Evolutionary conservation across 2,797 vertebrate genomes (phyloP).

Genomic region (Rhinichthys osculus): DNA sequence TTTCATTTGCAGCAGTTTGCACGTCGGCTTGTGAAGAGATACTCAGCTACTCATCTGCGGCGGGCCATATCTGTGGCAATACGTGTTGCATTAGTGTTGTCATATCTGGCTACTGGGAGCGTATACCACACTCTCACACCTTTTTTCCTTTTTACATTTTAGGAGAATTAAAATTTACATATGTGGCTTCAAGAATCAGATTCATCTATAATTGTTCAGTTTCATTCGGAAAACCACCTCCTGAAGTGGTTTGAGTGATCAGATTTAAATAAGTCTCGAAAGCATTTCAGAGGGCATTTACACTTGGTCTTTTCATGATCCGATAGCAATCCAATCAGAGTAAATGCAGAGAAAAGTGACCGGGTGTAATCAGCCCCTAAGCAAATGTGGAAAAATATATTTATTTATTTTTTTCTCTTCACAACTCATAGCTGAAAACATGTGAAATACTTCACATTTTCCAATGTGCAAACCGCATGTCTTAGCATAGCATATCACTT

Average conservation of each 20-base stretch:
- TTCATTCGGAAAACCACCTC: not conserved
- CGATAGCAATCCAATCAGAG: not conserved
- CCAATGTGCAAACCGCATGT: not conserved
- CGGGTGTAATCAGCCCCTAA: not conserved
- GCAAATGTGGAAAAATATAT: not conserved
- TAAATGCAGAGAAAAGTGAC: not conserved
- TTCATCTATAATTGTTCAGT: not conserved
- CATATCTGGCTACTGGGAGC: no score
- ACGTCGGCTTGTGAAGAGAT: no score
- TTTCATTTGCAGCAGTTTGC: no score
- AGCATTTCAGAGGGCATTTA: not conserved
- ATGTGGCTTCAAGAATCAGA: not conserved
- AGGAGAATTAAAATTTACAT: no score
- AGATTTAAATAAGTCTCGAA: not conserved
- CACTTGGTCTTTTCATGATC: not conserved
- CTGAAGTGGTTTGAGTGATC: not conserved
- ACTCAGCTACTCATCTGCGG: no score
- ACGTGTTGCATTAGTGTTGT: no score
- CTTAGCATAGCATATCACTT: conserved; percentile 13
- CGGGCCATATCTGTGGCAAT: no score
- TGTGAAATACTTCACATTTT: not conserved
- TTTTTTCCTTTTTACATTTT: not conserved
- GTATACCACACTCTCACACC: not conserved
- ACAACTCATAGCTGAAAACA: not conserved
- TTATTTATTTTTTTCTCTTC: not conserved